A percentile compares a stretch with the other conserved stretches of the same genome.
Evolutionary conservation across 2,113 vertebrate genomes (phyloP).

Genomic region (Polyodon spathula): DNA sequence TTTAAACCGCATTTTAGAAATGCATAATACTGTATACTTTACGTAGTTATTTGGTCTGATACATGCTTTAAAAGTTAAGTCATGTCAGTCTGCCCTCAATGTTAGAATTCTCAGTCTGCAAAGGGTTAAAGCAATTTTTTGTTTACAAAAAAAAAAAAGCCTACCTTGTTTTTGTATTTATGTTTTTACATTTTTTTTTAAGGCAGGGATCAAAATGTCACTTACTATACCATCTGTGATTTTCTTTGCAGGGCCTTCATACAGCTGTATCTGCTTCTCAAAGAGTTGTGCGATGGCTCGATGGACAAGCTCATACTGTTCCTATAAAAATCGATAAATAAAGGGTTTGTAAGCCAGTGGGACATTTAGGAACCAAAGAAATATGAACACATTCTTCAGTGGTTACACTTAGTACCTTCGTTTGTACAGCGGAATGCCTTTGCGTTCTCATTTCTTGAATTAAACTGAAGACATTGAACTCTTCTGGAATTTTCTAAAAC

Average conservation of each 20-base stretch:
- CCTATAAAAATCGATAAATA: slow-evolving; percentile 46
- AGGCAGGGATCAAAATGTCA: slow-evolving; percentile 7
- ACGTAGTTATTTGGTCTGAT: too few species aligned
- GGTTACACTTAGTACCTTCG: slow-evolving; percentile 65
- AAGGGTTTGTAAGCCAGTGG: slow-evolving; percentile 2
- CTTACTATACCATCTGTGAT: slow-evolving; percentile 80
- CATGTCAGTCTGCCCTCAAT: too few species aligned
- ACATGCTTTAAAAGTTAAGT: too few species aligned
- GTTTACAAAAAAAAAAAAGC: too few species aligned
- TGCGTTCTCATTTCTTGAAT: slow-evolving; percentile 98
- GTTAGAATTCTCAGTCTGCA: too few species aligned
- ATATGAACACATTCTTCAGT: slow-evolving; percentile 12
- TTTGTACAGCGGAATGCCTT: slow-evolving; percentile 94
- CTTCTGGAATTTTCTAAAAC: slow-evolving; percentile 90
- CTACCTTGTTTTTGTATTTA: too few species aligned
- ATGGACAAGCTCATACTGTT: slow-evolving; percentile 95
- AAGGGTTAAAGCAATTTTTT: too few species aligned
- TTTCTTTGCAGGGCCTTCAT: slow-evolving; percentile 72
- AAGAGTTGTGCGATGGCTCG: slow-evolving; percentile 91
- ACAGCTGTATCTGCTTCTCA: slow-evolving; percentile 79
- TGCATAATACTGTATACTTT: too few species aligned
- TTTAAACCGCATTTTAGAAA: too few species aligned
- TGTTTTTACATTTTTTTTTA: too few species aligned
- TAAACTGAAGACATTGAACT: slow-evolving; percentile 92
- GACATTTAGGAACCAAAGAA: background rate